phyloP scores from a whole-genome alignment of 2,888 invertebrate genomes.

The Platerodrilus igneus region DNA sequence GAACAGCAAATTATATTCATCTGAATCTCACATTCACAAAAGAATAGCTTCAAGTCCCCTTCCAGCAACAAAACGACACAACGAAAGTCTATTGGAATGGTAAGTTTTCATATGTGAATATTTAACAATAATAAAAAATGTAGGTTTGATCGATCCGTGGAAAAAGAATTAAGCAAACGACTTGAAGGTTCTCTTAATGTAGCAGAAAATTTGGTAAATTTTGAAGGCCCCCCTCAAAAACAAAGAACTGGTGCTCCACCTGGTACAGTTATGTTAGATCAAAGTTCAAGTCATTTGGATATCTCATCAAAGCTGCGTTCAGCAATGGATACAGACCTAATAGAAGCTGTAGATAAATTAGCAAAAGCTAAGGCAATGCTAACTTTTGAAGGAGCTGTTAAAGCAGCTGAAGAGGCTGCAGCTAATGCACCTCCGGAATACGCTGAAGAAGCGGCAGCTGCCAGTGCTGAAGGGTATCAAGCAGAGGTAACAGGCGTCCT shows the following conservation, averaged over 20 bases:
- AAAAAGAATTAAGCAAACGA: conserved; percentile 24
- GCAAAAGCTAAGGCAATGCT: conserved; percentile 48
- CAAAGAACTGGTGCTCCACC: not conserved
- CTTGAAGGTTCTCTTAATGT: conserved; percentile 16
- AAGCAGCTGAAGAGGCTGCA: conserved; percentile 48
- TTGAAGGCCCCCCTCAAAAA: conserved; percentile 7
- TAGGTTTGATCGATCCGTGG: conserved; percentile 28
- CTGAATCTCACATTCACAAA: no score
- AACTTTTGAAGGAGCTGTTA: conserved; percentile 47
- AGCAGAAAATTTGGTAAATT: conserved; percentile 15
- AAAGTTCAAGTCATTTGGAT: conserved; percentile 40
- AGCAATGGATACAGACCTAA: conserved; percentile 42
- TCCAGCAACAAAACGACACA: no score
- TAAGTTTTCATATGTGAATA: no score
- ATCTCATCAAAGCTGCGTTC: conserved; percentile 33
- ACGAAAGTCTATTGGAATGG: no score
- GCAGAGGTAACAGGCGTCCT: conserved; percentile 40
- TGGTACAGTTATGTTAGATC: conserved; percentile 24
- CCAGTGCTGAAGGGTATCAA: conserved; percentile 40
- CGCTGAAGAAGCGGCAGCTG: conserved; percentile 49
- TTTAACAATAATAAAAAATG: not conserved
- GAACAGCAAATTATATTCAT: no score
- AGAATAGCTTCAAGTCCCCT: no score
- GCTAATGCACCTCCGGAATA: conserved; percentile 46
- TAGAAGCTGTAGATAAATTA: conserved; percentile 46